A percentile compares a stretch with the other conserved stretches of the same genome.
phyloP scores from a whole-genome alignment of 2,888 invertebrate species.

The Marasmarcha lunaedactyla region DNA sequence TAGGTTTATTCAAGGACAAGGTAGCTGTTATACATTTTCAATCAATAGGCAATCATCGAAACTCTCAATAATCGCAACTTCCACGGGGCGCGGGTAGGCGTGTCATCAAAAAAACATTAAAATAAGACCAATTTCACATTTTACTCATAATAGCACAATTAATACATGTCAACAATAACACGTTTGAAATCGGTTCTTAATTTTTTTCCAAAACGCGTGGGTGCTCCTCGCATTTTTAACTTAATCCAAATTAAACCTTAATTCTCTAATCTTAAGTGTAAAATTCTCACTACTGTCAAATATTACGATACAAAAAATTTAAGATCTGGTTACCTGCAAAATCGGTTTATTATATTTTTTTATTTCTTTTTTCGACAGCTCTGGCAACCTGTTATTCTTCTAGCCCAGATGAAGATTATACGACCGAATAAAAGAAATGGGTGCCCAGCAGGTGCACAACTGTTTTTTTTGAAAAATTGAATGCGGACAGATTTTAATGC shows the following conservation, averaged over 20 bases:
- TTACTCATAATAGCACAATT: constrained; percentile 1
- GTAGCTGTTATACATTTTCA: too few species aligned
- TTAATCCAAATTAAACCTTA: too few species aligned
- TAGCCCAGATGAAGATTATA: background rate
- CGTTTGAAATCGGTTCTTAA: background rate
- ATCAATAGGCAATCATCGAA: too few species aligned
- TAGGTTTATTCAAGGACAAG: too few species aligned
- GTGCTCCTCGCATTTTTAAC: too few species aligned
- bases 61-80: too few species aligned
- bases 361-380: background rate
- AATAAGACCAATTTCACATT: background rate
- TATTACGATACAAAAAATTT: background rate
- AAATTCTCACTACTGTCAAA: too few species aligned
- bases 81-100: too few species aligned
- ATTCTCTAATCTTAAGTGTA: too few species aligned
- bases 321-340: constrained; percentile 1
- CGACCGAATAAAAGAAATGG: background rate
- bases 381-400: background rate
- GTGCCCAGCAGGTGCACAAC: background rate
- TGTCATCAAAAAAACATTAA: too few species aligned
- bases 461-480: too few species aligned
- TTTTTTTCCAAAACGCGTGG: background rate
- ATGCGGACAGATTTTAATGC: too few species aligned
- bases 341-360: background rate
- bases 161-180: background rate